Conservation (phyloP, 2,797 vertebrate genomes). For the Smutsia temminckii region DNA sequence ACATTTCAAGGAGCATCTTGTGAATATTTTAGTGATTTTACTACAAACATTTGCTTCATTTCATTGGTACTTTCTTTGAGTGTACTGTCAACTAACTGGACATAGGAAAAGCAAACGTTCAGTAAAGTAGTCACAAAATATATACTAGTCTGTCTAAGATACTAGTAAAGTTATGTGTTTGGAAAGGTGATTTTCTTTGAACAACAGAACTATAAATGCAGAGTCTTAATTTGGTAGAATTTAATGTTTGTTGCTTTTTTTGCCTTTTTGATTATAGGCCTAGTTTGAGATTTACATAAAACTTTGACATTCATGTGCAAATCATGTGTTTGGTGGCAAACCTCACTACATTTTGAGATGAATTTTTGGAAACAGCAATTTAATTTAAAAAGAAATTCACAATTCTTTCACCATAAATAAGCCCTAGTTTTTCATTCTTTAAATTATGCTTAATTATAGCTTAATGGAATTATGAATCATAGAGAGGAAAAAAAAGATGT, state of each 20-base stretch:
- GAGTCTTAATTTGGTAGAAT: conserved; percentile 54
- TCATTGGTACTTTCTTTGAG: not conserved
- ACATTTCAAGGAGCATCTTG: not conserved
- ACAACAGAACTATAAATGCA: conserved; percentile 37
- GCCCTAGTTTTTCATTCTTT: conserved; percentile 48
- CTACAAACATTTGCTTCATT: not conserved
- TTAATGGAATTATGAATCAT: conserved; percentile 56
- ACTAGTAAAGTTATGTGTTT: not conserved
- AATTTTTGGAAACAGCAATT: conserved; percentile 60
- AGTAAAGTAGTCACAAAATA: conserved; percentile 7
- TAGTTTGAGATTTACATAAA: conserved; percentile 55
- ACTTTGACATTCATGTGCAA: conserved; percentile 46
- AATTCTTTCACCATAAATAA: conserved; percentile 61
- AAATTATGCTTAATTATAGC: conserved; percentile 74
- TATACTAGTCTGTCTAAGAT: not conserved
- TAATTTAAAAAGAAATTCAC: conserved; percentile 67
- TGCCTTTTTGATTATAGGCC: conserved; percentile 21
- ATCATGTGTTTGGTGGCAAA: conserved; percentile 42
- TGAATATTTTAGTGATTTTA: not conserved
- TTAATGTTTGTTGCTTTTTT: not conserved
- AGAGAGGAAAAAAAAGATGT: not conserved
- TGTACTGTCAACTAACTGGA: not conserved
- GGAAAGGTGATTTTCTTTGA: conserved; percentile 51
- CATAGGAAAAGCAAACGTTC: not conserved
- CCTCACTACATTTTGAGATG: not conserved